Evolutionary conservation across 2,797 vertebrate species (phyloP).

Genomic region (Spinus pinus): DNA sequence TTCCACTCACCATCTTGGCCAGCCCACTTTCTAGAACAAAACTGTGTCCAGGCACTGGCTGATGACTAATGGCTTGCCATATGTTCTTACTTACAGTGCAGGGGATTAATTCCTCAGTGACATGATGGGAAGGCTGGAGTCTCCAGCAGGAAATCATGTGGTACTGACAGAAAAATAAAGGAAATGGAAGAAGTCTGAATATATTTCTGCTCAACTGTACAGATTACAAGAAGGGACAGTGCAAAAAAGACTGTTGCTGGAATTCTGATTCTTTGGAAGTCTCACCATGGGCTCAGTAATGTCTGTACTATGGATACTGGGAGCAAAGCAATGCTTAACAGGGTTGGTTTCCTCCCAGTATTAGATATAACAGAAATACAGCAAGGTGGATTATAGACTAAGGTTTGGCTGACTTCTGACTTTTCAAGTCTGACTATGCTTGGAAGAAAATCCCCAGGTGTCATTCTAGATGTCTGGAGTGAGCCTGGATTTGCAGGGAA

Average conservation of each 20-base stretch:
- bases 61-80: background rate
- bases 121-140: background rate
- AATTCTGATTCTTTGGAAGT: background rate
- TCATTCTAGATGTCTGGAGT: background rate
- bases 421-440: no score
- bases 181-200: background rate
- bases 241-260: background rate
- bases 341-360: background rate
- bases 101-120: background rate
- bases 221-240: background rate
- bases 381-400: background rate
- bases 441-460: background rate
- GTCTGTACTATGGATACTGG: background rate
- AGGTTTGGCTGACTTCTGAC: background rate
- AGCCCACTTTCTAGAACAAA: background rate
- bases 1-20: constrained; percentile 1
- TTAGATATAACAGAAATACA: background rate
- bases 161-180: background rate
- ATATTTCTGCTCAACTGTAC: background rate
- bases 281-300: background rate
- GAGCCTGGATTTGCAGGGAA: background rate
- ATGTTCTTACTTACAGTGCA: background rate
- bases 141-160: background rate
- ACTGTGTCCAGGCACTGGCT: background rate
- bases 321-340: background rate